A percentile compares a stretch with the other conserved stretches of the same genome.
Evolutionary conservation across 2,888 invertebrate species (phyloP).

Genomic region (Monoplex corrugatus): DNA sequence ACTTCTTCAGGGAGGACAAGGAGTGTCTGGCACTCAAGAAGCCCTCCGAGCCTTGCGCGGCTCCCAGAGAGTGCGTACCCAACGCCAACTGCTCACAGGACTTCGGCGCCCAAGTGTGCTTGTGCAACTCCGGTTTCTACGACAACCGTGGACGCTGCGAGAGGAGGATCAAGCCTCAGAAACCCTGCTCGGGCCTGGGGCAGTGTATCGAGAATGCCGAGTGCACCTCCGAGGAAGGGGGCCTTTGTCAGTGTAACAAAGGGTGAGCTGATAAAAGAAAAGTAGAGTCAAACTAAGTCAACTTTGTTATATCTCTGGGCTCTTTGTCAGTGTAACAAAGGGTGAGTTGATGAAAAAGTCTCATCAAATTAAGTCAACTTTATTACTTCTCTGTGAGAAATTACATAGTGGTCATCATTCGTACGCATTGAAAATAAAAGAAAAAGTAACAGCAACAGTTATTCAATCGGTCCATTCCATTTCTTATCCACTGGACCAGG

Average conservation of each 20-base stretch:
- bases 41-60: conserved; percentile 46
- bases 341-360: conserved; percentile 36
- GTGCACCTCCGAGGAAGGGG: conserved; percentile 45
- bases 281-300: too few species aligned
- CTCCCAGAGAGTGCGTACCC: conserved; percentile 45
- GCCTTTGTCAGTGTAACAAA: conserved; percentile 49
- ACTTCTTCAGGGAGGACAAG: conserved; percentile 45
- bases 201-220: conserved; percentile 53
- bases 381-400: too few species aligned
- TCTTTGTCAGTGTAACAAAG: conserved; percentile 6
- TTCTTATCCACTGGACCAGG: too few species aligned
- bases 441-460: too few species aligned
- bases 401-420: too few species aligned
- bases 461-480: too few species aligned
- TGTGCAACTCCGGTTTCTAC: conserved; percentile 48
- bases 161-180: conserved; percentile 49
- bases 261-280: conserved; percentile 36
- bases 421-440: too few species aligned
- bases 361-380: too few species aligned
- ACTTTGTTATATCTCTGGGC: too few species aligned
- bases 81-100: conserved; percentile 54
- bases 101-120: conserved; percentile 34
- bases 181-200: conserved; percentile 46
- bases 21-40: conserved; percentile 45
- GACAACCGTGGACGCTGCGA: conserved; percentile 41